Evolutionary conservation across 2,888 invertebrate genomes (phyloP), one percentile per base, ranked within the genome.

Genomic region (Plagodis pulveraria): DNA sequence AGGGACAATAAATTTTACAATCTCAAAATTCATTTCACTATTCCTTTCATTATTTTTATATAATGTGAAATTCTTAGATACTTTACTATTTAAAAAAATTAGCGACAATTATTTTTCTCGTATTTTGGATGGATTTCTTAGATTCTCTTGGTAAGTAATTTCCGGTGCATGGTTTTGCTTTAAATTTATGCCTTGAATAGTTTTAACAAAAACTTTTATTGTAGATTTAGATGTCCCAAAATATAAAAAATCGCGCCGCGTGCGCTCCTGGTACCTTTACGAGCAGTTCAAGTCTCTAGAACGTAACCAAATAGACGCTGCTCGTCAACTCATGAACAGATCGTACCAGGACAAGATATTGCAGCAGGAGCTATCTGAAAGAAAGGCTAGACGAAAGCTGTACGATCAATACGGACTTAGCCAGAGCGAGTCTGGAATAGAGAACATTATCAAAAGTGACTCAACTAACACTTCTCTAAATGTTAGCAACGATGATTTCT

Each of bases 181-280:
- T 38, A 38, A 38, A 9, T 1, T 38, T 8, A 38, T 38, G 9
- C 7, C 6, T 38, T 38, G 9, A 9, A 9, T 38, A 38, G 1
- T 8, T 4, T 9, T 38, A 38, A 38, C 38, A 38, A 11, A 35
- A 36, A 4, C 8, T 0, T 54, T 48, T 22, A 4, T 79, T 81
- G 36, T 67, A 89, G 87, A 88, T 78, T 71, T 83, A 62, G 79
- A 87, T 57, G 72, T 77, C 42, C 72, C 78, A 61, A 55, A 43
- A 43, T 60, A 78, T 53, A 84, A 78, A 67, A 89, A 85, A 66
- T 83, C 87, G n/a, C 76, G 79, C 48, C 79, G 89, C 8, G 85
- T 91, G 51, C 85, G 86, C 6, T 91, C 91, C 6, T 92, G 92
- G 92, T 92, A 91, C 63, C 66, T 90, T 46, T 90, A 89, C 53